Conservation (phyloP, 2,797 vertebrate genomes). For the Leucoraja ocellata region DNA sequence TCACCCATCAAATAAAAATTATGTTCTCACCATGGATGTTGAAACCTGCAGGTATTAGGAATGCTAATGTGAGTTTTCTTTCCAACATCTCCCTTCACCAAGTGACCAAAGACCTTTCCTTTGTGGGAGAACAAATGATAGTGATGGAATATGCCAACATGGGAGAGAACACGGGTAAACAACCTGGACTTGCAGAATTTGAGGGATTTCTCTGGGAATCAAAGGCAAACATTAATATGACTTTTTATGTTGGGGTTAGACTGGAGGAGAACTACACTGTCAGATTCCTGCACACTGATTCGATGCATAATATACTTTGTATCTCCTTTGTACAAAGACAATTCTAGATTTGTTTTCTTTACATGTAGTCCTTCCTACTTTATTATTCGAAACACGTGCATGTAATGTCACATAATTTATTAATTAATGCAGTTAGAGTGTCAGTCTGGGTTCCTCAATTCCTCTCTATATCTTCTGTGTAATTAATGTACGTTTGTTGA, state of each 20-base stretch:
- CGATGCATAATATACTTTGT: neutral
- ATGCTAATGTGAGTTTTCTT: neutral
- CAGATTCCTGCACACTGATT: neutral
- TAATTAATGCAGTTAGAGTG: neutral
- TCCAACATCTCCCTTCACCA: neutral
- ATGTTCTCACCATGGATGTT: neutral
- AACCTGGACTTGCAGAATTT: neutral
- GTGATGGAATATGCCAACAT: neutral
- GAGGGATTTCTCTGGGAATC: no score
- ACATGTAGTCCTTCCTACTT: neutral
- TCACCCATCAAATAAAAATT: neutral
- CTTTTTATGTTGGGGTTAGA: neutral
- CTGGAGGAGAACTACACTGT: neutral
- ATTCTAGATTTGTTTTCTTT: neutral
- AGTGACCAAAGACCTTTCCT: neutral
- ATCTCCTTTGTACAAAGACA: neutral
- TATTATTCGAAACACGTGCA: neutral
- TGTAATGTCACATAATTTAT: neutral
- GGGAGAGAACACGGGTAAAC: neutral
- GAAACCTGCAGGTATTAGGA: neutral
- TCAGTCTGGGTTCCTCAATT: neutral
- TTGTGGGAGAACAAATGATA: neutral
- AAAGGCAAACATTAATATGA: no score
- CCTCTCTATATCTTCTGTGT: neutral
- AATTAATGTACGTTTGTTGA: neutral